These are phyloP conservation scores for Macquaria australasica DNA, from an alignment of 2,113 vertebrate genomes.

Conservation along the genomic window DNA sequence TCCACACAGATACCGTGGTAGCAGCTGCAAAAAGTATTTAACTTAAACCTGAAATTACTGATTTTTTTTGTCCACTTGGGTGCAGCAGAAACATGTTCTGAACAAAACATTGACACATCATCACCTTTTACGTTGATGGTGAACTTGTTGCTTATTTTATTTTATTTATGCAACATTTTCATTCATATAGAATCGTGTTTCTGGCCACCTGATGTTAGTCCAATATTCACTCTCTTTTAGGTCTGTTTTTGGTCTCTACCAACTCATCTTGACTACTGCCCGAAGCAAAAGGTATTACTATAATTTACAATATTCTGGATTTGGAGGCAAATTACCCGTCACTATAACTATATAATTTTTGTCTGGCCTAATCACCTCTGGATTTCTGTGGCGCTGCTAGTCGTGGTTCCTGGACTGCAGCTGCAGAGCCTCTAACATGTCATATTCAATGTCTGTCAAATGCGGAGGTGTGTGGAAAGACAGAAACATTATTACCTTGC, in stretches of 20 bases:
- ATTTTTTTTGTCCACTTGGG: no score
- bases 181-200: no score
- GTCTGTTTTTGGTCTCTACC: no score
- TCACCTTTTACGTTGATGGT: no score
- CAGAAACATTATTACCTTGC: not conserved
- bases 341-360: not conserved
- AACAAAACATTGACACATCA: no score
- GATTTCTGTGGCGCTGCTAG: not conserved
- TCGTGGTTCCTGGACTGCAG: not conserved
- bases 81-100: no score
- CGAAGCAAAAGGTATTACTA: not conserved
- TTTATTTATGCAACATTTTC: no score
- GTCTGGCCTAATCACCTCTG: not conserved
- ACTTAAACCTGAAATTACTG: no score
- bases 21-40: fast-evolving
- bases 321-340: not conserved
- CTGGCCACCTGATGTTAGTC: no score
- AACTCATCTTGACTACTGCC: not conserved
- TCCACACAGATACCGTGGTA: no score
- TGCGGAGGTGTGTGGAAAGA: not conserved
- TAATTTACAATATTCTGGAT: not conserved
- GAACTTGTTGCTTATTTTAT: no score
- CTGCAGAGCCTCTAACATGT: not conserved
- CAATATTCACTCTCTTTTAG: no score
- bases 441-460: not conserved